Conservation (phyloP, 2,888 invertebrate species). For the Drosophila pseudotalamancana region DNA sequence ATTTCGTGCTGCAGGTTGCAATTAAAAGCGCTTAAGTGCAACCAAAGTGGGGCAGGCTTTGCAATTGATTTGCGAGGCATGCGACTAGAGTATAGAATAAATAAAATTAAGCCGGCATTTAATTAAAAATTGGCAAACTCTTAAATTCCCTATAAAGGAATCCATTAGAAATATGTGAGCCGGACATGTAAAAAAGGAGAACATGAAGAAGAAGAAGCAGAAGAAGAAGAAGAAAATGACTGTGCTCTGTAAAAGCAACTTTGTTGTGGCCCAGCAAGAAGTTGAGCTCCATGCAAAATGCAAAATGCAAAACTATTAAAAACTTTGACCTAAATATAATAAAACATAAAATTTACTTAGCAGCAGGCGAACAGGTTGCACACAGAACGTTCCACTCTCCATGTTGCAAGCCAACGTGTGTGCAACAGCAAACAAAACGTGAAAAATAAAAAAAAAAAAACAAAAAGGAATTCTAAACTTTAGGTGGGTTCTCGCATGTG, state of each 20-base stretch:
- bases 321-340: conserved; percentile 79
- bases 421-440: conserved; percentile 2
- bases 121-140: conserved; percentile 39
- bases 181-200: no score
- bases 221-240: no score
- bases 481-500: conserved; percentile 13
- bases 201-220: no score
- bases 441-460: no score
- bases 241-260: conserved; percentile 39
- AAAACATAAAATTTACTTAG: conserved; percentile 72
- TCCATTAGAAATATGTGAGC: neutral
- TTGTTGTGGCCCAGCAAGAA: conserved; percentile 40
- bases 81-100: conserved; percentile 15
- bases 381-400: conserved; percentile 7
- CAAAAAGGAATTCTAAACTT: no score
- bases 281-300: conserved; percentile 53
- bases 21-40: conserved; percentile 67
- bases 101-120: conserved; percentile 31
- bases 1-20: conserved; percentile 70
- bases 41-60: conserved; percentile 48
- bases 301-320: conserved; percentile 69
- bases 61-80: conserved; percentile 69
- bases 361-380: conserved; percentile 14
- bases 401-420: conserved; percentile 15
- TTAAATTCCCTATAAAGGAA: conserved; percentile 48